Evolutionary conservation across 1,140 invertebrate species (phyloP), one percentile per base, ranked within the genome.

Genomic region (Apis laboriosa): DNA sequence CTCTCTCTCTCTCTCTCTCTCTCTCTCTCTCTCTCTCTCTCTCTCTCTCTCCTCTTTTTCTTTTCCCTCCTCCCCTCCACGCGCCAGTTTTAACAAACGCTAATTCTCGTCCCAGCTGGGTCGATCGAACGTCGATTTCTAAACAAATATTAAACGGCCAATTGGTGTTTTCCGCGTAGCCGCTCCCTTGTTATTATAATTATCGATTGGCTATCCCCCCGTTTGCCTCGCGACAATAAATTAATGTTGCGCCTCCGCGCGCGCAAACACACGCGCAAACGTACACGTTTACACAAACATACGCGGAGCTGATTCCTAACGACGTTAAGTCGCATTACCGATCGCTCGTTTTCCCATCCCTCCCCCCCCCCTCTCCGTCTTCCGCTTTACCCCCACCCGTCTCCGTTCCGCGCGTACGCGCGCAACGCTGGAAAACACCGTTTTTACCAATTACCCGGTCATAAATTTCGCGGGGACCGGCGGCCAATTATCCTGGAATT

Each of bases 371-470:
- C 0, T 21, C 8, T 2, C 15, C 21, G 4, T 51, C 17, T 15
- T 21, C 9, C 12, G 2, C 21, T 51, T 9, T 56, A 17, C 13
- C 5, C 8, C 9, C 0, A 34, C 7, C 9, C 19, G 11, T n/a
- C 34, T 2, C 7, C 5, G 19, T 34, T 19, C 7, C 56, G 58
- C 21, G 28, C 76, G 76, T 43, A 43, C 58, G 67, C n/a, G 75
- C 72, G 70, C 82, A 58, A 60, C 72, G 72, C 79, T 81, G 79
- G 84, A 84, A 84, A 91, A 87, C 86, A 79, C 82, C 77, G 83
- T 77, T 89, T 90, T 90, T 90, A 85, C 83, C 88, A 89, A 91
- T 91, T 89, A 89, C 86, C 90, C 84, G 84, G 86, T 85, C 88
- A 86, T 90, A 90, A 91, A 90, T 90, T 87, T 89, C 84, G 83